Percentiles rank a stretch among this genome's conserved stretches.
phyloP scores from a whole-genome alignment of 35 echinoderm and acorn worm genomes.

The Eucidaris tribuloides region DNA sequence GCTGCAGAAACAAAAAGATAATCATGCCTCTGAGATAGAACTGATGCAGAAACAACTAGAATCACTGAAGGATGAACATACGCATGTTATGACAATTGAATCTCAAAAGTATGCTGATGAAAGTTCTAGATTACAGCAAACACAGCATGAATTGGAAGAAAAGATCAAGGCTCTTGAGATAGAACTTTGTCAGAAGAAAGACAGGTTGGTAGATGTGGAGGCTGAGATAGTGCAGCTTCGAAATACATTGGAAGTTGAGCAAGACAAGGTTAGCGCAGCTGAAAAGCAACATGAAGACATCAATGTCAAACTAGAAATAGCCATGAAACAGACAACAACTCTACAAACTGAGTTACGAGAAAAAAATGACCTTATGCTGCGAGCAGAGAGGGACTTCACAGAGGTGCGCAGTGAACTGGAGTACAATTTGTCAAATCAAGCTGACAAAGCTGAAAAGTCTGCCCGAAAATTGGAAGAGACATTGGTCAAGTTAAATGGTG shows the following conservation, averaged over 20 bases:
- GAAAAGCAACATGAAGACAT: neutral
- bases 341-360: neutral
- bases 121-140: neutral
- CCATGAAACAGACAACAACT: neutral
- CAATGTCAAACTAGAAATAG: neutral
- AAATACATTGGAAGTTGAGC: neutral
- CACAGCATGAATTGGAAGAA: neutral
- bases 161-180: neutral
- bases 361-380: neutral
- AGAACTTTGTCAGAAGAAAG: neutral
- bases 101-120: constrained; percentile 13
- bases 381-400: neutral
- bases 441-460: neutral
- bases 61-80: neutral
- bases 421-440: neutral
- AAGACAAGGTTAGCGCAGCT: neutral
- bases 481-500: neutral
- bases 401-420: constrained; percentile 4
- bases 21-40: neutral
- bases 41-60: constrained; percentile 7
- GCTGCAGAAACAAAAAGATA: constrained; percentile 19
- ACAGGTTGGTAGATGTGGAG: neutral
- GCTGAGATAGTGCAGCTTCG: neutral
- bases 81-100: neutral
- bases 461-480: neutral